Evolutionary conservation across 2,113 vertebrate genomes (phyloP).

Genomic region (Bos javanicus): DNA sequence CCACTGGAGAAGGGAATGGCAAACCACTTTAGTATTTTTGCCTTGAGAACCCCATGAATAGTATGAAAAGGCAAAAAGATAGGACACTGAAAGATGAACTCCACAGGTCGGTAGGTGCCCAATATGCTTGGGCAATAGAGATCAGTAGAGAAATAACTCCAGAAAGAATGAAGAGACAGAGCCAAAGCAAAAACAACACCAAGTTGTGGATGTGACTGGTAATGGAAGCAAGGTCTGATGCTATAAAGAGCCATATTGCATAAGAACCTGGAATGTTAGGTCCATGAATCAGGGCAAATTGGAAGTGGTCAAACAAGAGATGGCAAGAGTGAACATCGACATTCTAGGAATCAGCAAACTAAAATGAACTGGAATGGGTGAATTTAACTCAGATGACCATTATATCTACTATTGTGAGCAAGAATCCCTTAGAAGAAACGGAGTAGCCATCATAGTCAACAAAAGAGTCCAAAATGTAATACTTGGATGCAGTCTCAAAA

Average conservation of each 20-base stretch:
- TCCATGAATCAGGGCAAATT: background rate
- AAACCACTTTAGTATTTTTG: background rate
- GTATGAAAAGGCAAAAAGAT: background rate
- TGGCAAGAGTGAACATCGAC: fast-evolving
- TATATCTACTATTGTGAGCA: background rate
- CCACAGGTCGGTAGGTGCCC: background rate
- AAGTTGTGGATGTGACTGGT: background rate
- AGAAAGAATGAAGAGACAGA: background rate
- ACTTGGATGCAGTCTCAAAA: background rate
- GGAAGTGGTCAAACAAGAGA: background rate
- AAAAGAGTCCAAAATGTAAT: background rate
- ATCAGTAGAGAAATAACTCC: background rate
- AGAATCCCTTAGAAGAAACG: background rate
- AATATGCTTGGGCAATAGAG: background rate
- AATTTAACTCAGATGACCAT: background rate
- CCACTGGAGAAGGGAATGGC: background rate
- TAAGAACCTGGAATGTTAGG: background rate
- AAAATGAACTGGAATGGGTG: background rate
- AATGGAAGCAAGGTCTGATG: background rate
- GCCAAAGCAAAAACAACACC: background rate
- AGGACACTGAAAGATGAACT: background rate
- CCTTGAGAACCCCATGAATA: background rate
- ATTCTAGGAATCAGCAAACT: background rate
- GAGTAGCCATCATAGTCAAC: background rate
- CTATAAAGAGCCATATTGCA: background rate